Percentiles rank a stretch among this genome's conserved stretches.
These are phyloP conservation scores for Lycorma delicatula DNA, from an alignment of 1,140 invertebrate genomes.

Conservation along the genomic window DNA sequence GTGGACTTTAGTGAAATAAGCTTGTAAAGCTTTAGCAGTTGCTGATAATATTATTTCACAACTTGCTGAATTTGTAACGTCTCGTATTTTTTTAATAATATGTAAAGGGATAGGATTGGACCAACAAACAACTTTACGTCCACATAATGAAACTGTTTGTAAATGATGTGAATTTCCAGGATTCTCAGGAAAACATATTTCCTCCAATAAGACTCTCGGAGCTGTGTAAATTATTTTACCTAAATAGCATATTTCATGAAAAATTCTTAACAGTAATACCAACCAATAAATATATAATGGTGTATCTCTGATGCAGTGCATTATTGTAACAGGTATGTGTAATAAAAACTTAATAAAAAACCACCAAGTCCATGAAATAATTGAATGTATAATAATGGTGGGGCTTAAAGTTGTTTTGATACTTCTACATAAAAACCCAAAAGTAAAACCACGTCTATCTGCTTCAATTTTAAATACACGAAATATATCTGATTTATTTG, in stretches of 20 bases:
- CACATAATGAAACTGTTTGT: conserved; percentile 60
- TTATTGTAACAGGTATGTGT: conserved; percentile 21
- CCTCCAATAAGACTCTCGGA: conserved; percentile 49
- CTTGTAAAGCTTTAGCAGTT: conserved; percentile 49
- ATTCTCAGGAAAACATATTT: conserved; percentile 28
- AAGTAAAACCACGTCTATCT: conserved; percentile 14
- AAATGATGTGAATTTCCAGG: conserved; percentile 38
- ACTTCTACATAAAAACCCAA: conserved; percentile 7
- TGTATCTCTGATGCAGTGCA: conserved; percentile 17
- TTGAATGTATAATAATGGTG: conserved; percentile 3
- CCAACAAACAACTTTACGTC: conserved; percentile 68
- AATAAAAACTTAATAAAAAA: conserved; percentile 19
- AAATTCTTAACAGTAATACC: not conserved
- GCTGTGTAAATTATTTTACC: conserved; percentile 21
- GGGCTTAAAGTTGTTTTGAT: conserved; percentile 26
- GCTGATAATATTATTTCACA: conserved; percentile 58
- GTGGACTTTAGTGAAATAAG: conserved; percentile 49
- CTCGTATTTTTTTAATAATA: conserved; percentile 45
- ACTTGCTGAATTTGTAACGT: conserved; percentile 50
- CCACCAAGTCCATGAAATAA: conserved; percentile 22
- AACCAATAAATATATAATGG: conserved; percentile 23
- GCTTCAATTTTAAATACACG: conserved; percentile 13
- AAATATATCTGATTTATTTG: not conserved
- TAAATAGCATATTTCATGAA: not conserved
- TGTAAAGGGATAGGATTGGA: conserved; percentile 53